Evolutionary conservation across 2,113 vertebrate species (phyloP).

Genomic region (Dendropsophus ebraccatus): DNA sequence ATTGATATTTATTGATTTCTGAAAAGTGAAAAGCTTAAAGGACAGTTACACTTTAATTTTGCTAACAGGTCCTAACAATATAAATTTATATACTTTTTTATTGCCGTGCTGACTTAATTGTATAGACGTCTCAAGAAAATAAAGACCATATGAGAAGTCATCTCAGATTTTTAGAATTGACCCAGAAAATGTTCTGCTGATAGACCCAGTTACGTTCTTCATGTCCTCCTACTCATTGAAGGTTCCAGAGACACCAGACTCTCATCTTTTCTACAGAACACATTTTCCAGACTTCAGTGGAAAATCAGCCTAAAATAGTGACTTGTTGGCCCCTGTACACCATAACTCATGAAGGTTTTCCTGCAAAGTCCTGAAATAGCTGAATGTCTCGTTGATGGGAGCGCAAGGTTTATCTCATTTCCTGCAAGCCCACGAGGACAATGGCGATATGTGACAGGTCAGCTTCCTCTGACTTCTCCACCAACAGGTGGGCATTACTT

Average conservation of each 20-base stretch:
- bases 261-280: background rate
- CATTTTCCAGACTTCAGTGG: conserved; percentile 29
- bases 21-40: too few species aligned
- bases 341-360: conserved; percentile 47
- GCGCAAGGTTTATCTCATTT: conserved; percentile 50
- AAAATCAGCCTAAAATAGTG: conserved; percentile 47
- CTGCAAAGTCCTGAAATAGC: conserved; percentile 49
- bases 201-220: background rate
- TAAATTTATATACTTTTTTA: too few species aligned
- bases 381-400: conserved; percentile 39
- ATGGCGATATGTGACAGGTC: conserved; percentile 43
- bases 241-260: conserved; percentile 1
- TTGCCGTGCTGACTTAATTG: background rate
- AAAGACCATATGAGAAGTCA: background rate
- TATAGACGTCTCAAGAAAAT: background rate
- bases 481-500: conserved; percentile 24
- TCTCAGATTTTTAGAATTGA: background rate
- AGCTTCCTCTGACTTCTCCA: conserved; percentile 20
- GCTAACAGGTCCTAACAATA: too few species aligned
- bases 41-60: too few species aligned
- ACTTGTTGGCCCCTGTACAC: background rate
- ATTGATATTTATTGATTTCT: too few species aligned
- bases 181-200: background rate
- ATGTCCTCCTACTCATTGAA: background rate
- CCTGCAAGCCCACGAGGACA: conserved; percentile 46